Evolutionary conservation across 2,888 invertebrate genomes (phyloP).

Genomic region (Scaptomyza caliginosa): DNA sequence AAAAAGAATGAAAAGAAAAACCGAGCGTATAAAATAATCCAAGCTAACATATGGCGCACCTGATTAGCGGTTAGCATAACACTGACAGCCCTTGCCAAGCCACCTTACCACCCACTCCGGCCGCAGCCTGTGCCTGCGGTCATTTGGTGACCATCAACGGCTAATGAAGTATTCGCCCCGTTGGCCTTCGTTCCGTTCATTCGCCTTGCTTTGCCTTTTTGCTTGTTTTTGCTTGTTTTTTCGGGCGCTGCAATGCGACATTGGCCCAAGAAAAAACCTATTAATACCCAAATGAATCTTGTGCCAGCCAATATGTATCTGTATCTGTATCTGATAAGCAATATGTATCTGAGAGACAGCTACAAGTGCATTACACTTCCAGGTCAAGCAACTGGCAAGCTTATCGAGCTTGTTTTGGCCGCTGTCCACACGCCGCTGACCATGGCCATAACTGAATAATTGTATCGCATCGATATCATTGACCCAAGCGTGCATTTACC

Average conservation of each 20-base stretch:
- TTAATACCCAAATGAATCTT: slow-evolving; percentile 39
- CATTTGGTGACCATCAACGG: slow-evolving; percentile 18
- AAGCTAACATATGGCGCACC: slow-evolving; percentile 70
- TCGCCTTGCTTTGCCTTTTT: slow-evolving; percentile 23
- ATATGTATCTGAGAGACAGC: neutral
- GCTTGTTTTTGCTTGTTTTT: neutral
- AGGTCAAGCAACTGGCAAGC: slow-evolving; percentile 68
- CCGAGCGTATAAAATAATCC: slow-evolving; percentile 50
- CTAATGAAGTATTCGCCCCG: slow-evolving; percentile 56
- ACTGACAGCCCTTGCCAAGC: neutral
- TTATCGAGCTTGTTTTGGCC: neutral
- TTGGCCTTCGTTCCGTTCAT: slow-evolving; percentile 63
- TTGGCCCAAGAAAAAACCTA: slow-evolving; percentile 59
- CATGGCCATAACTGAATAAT: slow-evolving; percentile 37
- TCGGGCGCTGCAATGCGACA: slow-evolving; percentile 47
- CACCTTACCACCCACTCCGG: neutral
- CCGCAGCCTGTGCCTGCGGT: neutral
- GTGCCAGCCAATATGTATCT: neutral
- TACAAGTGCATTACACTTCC: slow-evolving; percentile 58
- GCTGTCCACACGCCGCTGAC: slow-evolving; percentile 4
- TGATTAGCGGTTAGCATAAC: slow-evolving; percentile 58
- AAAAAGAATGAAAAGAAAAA: slow-evolving; percentile 34
- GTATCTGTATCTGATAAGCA: neutral
- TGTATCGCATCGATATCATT: slow-evolving; percentile 55
- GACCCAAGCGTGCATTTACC: slow-evolving; percentile 75